These are phyloP conservation scores for Acanthococcus lagerstroemiae DNA, from an alignment of 2,888 invertebrate species.

Conservation along the genomic window DNA sequence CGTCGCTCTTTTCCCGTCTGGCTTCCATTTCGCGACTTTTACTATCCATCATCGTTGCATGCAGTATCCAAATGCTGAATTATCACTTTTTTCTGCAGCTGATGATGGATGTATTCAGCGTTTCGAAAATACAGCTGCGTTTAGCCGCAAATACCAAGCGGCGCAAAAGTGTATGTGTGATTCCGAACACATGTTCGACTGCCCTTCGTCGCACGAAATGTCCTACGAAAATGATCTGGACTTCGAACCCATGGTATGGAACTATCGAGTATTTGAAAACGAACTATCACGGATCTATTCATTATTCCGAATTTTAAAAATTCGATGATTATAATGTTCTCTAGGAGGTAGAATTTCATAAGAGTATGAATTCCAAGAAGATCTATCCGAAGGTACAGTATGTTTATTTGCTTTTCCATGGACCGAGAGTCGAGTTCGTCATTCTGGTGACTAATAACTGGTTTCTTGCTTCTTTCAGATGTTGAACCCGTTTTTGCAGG, in stretches of 20 bases:
- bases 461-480: slow-evolving; percentile 52
- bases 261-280: too few relatives aligned
- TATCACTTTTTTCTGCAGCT: slow-evolving; percentile 44
- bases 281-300: neutral
- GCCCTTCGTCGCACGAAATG: slow-evolving; percentile 49
- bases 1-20: too few relatives aligned
- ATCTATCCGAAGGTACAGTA: neutral
- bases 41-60: too few relatives aligned
- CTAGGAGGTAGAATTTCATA: neutral
- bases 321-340: neutral
- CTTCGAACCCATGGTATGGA: slow-evolving; percentile 20
- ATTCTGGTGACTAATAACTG: too few relatives aligned
- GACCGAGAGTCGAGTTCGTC: too few relatives aligned
- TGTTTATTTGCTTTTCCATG: neutral
- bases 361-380: neutral
- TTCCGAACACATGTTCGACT: slow-evolving; percentile 93
- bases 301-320: neutral
- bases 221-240: slow-evolving; percentile 42
- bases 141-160: slow-evolving; percentile 84
- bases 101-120: slow-evolving; percentile 80
- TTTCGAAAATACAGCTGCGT: slow-evolving; percentile 91
- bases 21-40: too few relatives aligned
- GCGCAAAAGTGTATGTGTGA: slow-evolving; percentile 96
- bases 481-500: slow-evolving; percentile 71
- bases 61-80: too few relatives aligned